Conservation (phyloP, 2,888 invertebrate genomes). For the Serripes groenlandicus region DNA sequence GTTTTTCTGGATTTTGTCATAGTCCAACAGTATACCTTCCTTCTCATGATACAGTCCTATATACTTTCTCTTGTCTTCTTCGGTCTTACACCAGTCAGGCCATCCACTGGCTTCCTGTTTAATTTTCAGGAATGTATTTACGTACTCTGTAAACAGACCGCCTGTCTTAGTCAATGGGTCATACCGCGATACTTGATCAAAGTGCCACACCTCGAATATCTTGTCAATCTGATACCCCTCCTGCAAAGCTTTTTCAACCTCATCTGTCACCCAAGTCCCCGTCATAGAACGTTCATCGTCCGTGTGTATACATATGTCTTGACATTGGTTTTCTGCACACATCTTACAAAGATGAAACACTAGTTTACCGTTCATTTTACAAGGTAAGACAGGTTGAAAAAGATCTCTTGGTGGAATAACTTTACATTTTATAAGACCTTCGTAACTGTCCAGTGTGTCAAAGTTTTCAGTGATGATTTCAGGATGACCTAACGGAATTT, state of each 20-base stretch:
- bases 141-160: slow-evolving; percentile 77
- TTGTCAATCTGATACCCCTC: slow-evolving; percentile 40
- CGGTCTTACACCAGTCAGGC: background rate
- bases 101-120: slow-evolving; percentile 72
- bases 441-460: slow-evolving; percentile 61
- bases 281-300: slow-evolving; percentile 35
- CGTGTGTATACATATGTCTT: slow-evolving; percentile 27
- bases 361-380: slow-evolving; percentile 64
- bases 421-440: slow-evolving; percentile 74
- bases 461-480: slow-evolving; percentile 66
- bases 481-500: slow-evolving; percentile 74
- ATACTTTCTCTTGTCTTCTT: background rate
- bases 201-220: slow-evolving; percentile 60
- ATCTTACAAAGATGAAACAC: slow-evolving; percentile 5
- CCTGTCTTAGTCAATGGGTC: slow-evolving; percentile 8
- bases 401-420: slow-evolving; percentile 74
- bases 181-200: slow-evolving; percentile 40
- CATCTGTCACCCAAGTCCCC: slow-evolving; percentile 30
- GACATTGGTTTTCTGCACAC: slow-evolving; percentile 26
- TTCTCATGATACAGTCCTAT: slow-evolving; percentile 2
- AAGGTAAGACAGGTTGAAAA: slow-evolving; percentile 81
- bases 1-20: slow-evolving; percentile 47
- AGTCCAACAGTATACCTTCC: slow-evolving; percentile 56
- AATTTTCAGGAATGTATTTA: slow-evolving; percentile 53
- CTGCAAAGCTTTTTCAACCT: slow-evolving; percentile 1